phyloP scores from a whole-genome alignment of 2,797 vertebrate genomes.

The Zenarchopterus dispar region DNA sequence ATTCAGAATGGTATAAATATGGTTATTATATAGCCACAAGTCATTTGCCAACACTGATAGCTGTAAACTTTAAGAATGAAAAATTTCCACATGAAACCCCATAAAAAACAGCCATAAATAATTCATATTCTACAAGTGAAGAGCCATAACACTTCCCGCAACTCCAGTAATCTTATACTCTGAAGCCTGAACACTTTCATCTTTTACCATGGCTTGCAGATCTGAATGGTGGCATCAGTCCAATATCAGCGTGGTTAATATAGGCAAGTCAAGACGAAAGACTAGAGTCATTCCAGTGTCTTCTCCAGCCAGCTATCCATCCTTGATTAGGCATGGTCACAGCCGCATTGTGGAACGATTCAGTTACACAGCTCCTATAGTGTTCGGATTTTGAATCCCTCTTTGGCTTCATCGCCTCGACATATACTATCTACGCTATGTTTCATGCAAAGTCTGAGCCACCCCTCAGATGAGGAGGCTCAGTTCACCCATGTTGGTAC shows the following conservation, averaged over 20 bases:
- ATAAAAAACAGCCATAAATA: neutral
- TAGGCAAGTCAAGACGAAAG: conserved; percentile 30
- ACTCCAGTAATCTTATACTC: conserved; percentile 8
- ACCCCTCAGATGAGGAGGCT: conserved; percentile 54
- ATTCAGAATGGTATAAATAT: too few species aligned
- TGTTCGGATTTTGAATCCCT: conserved; percentile 27
- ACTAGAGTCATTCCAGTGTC: conserved; percentile 20
- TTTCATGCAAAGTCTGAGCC: conserved; percentile 43
- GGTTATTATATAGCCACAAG: conserved; percentile 3
- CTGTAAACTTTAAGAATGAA: neutral
- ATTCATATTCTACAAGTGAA: conserved; percentile 13
- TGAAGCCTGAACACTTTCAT: conserved; percentile 13
- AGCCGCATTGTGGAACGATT: conserved; percentile 18
- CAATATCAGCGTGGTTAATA: conserved; percentile 30
- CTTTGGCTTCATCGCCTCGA: conserved; percentile 16
- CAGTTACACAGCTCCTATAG: conserved; percentile 13
- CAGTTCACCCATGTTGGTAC: conserved; percentile 72
- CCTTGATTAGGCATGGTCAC: conserved; percentile 26
- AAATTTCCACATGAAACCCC: neutral
- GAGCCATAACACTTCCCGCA: conserved; percentile 10
- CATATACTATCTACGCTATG: conserved; percentile 25
- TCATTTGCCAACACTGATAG: conserved; percentile 1
- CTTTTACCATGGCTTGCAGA: conserved; percentile 19
- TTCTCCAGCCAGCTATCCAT: conserved; percentile 14
- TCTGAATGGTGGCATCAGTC: conserved; percentile 33